Evolutionary conservation across 2,888 invertebrate genomes (phyloP).

Genomic region (Drosophila cognata): DNA sequence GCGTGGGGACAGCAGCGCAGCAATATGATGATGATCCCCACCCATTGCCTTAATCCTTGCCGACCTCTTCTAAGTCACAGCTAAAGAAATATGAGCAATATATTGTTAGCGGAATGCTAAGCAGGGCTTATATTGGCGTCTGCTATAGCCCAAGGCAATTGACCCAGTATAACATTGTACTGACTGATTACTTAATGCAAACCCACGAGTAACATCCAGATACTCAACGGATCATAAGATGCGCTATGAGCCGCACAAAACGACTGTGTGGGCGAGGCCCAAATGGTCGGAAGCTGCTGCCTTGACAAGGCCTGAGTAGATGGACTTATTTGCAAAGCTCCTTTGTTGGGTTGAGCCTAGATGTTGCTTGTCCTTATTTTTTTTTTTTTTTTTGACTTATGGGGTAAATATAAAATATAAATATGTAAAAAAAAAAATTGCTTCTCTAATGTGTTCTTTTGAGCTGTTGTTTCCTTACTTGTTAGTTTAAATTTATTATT

Average conservation of each 20-base stretch:
- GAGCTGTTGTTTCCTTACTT: background rate
- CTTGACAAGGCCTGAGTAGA: background rate
- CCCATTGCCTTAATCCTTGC: constrained; percentile 51
- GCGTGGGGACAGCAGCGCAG: constrained; percentile 58
- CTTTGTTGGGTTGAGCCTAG: background rate
- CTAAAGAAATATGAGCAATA: constrained; percentile 88
- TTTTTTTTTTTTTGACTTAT: background rate
- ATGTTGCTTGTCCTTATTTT: background rate
- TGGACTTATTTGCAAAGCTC: background rate
- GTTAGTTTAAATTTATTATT: background rate
- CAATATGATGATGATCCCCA: background rate
- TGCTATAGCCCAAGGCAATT: constrained; percentile 87
- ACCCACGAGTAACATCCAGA: constrained; percentile 87
- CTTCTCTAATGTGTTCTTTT: accelerated
- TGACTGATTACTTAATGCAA: constrained; percentile 90
- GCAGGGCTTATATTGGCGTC: constrained; percentile 84
- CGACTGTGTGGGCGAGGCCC: constrained; percentile 91
- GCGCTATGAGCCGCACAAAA: constrained; percentile 87
- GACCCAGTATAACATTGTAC: constrained; percentile 89
- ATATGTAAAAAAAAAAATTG: background rate
- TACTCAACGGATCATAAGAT: constrained; percentile 83
- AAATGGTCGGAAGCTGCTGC: constrained; percentile 89
- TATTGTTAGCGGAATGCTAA: constrained; percentile 90
- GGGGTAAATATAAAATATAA: background rate
- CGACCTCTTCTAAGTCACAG: constrained; percentile 85